phyloP scores from a whole-genome alignment of 2,888 invertebrate species.

The Melieria crassipennis region DNA sequence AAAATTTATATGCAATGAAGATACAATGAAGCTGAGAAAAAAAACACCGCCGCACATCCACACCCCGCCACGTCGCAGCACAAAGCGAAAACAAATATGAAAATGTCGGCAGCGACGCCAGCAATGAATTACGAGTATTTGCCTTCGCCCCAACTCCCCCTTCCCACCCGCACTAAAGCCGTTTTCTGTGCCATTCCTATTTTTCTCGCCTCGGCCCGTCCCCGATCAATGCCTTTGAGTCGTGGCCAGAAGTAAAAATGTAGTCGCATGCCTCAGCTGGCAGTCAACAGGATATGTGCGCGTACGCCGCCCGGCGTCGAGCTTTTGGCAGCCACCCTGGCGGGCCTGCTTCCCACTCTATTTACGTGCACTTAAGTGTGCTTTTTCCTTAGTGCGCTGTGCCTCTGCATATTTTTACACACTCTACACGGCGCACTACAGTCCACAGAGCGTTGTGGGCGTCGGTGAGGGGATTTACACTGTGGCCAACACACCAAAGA shows the following conservation, averaged over 20 bases:
- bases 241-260: conserved; percentile 29
- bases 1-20: conserved; percentile 38
- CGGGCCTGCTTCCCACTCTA: background rate
- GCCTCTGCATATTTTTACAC: background rate
- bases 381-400: background rate
- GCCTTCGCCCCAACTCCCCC: conserved; percentile 20
- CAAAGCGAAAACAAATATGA: conserved; percentile 6
- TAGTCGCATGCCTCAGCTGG: conserved; percentile 23
- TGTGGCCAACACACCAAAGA: background rate
- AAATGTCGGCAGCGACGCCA: conserved; percentile 4
- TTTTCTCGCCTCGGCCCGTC: no score
- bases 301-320: background rate
- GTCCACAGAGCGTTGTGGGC: no score
- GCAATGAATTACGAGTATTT: conserved; percentile 30
- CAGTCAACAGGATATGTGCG: background rate
- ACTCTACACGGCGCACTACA: no score
- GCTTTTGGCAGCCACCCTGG: no score
- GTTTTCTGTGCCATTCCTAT: no score
- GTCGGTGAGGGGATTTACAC: no score
- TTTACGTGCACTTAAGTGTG: no score
- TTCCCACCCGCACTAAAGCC: background rate
- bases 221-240: conserved; percentile 18
- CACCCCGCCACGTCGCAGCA: conserved; percentile 7
- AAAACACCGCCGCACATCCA: conserved; percentile 9
- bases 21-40: conserved; percentile 33